Percentiles rank a stretch among this genome's conserved stretches.
Evolutionary conservation across 2,888 invertebrate genomes (phyloP).

Genomic region (Onchidella celtica): DNA sequence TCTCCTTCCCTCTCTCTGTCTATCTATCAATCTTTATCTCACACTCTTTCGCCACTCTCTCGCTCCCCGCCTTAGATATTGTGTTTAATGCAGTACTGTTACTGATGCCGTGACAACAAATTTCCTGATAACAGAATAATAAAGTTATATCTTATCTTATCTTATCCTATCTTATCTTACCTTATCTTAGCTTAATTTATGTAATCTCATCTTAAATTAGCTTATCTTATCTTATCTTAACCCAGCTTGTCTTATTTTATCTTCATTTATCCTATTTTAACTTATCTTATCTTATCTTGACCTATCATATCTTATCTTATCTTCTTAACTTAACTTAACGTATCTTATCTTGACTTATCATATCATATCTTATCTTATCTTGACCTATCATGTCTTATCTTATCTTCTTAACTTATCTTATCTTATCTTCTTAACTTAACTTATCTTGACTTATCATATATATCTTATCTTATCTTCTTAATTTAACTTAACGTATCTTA

Average conservation of each 20-base stretch:
- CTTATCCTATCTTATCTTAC: background rate
- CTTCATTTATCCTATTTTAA: background rate
- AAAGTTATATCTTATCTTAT: no score
- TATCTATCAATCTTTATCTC: background rate
- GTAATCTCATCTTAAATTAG: no score
- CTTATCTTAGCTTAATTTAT: no score
- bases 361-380: background rate
- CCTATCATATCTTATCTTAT: no score
- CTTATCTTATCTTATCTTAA: background rate
- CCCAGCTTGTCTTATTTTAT: background rate
- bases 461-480: background rate
- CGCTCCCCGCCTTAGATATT: background rate
- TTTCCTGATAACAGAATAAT: no score
- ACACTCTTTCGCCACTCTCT: background rate
- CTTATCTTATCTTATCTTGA: background rate
- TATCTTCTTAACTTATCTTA: background rate
- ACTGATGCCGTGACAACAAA: no score
- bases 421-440: background rate
- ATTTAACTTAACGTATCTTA: no score
- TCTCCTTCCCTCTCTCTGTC: no score
- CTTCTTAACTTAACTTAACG: no score
- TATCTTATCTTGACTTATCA: constrained; percentile 3
- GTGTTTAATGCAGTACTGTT: no score
- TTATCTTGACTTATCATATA: background rate
- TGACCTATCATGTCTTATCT: no score